These are phyloP conservation scores for Microctonus aethiopoides DNA, from an alignment of 2,888 invertebrate genomes.

Conservation along the genomic window DNA sequence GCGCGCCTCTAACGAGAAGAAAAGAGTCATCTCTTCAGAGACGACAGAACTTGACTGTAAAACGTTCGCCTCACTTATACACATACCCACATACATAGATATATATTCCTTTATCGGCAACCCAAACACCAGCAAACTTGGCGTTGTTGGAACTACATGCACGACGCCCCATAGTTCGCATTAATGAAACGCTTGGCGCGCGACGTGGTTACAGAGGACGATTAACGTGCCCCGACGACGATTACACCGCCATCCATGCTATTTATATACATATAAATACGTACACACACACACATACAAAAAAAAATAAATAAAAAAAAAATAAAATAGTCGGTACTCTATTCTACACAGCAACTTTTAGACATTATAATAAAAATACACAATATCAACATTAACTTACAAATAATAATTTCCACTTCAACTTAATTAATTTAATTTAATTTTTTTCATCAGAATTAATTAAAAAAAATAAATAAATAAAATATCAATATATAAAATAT, in stretches of 20 bases:
- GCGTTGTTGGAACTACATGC: neutral
- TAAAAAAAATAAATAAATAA: neutral
- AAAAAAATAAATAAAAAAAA: too few relatives aligned
- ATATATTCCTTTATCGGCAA: constrained; percentile 16
- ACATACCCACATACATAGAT: neutral
- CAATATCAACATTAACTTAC: neutral
- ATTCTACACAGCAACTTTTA: neutral
- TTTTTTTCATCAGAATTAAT: neutral
- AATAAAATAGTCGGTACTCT: neutral
- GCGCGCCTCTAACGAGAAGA: neutral
- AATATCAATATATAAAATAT: too few relatives aligned
- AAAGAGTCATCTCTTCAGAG: constrained; percentile 1
- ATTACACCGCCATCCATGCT: constrained; percentile 24
- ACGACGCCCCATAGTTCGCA: constrained; percentile 21
- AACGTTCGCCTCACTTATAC: neutral
- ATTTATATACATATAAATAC: neutral
- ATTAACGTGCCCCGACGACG: constrained; percentile 15
- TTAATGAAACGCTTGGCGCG: constrained; percentile 24
- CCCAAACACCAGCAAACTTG: neutral
- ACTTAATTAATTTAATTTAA: neutral
- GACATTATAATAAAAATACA: neutral
- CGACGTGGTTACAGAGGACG: constrained; percentile 23
- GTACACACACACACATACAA: constrained; percentile 7
- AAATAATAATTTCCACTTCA: neutral
- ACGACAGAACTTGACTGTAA: neutral